phyloP scores from a whole-genome alignment of 2,113 vertebrate species.

The Cebus imitator region DNA sequence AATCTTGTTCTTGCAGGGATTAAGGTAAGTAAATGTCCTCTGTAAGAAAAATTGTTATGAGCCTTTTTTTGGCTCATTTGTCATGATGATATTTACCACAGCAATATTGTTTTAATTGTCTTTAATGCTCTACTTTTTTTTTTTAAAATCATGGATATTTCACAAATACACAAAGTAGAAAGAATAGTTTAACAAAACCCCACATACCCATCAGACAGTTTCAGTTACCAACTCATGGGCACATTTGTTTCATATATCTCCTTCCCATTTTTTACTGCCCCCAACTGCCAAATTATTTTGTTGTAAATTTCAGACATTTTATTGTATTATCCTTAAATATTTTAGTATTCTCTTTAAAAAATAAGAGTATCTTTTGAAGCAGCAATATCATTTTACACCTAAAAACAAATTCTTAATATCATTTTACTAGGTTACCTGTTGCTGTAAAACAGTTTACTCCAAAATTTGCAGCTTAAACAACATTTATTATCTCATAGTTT shows the following conservation, averaged over 20 bases:
- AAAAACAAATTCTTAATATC: neutral
- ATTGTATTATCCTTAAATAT: slow-evolving; percentile 10
- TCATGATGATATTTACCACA: neutral
- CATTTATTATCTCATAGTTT: neutral
- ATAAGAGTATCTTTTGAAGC: neutral
- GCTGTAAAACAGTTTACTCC: neutral
- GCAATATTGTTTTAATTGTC: neutral
- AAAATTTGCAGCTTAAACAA: neutral
- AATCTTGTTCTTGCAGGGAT: slow-evolving; percentile 97
- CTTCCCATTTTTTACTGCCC: neutral
- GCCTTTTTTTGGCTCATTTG: neutral
- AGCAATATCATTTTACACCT: slow-evolving; percentile 8
- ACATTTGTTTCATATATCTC: neutral
- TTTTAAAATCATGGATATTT: neutral
- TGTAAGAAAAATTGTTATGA: neutral
- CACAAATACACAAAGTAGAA: neutral
- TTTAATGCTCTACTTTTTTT: neutral
- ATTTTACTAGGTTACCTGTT: neutral
- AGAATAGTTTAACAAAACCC: neutral
- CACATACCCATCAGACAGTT: neutral
- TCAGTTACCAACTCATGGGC: neutral
- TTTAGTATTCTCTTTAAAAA: slow-evolving; percentile 26
- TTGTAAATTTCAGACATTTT: neutral
- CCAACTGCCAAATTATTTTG: slow-evolving; percentile 9
- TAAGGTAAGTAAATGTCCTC: slow-evolving; percentile 88